phyloP scores from a whole-genome alignment of 1,140 invertebrate genomes.

The Macrotrachela quadricornifera region DNA sequence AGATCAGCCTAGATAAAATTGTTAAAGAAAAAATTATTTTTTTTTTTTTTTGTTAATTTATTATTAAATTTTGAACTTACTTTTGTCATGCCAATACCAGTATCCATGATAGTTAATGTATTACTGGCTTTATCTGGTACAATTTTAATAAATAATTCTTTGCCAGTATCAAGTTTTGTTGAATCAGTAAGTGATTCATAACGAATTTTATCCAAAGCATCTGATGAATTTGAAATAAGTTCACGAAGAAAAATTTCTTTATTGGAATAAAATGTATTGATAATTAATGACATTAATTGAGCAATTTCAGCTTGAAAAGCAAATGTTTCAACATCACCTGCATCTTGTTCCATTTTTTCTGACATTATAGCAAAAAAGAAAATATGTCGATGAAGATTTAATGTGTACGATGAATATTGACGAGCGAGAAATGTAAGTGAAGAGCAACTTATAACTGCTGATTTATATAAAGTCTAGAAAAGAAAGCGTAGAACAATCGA shows the following conservation, averaged over 20 bases:
- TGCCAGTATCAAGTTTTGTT: slow-evolving; percentile 54
- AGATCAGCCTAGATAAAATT: slow-evolving; percentile 44
- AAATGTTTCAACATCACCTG: slow-evolving; percentile 30
- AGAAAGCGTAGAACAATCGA: too few species aligned
- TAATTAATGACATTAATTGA: slow-evolving; percentile 80
- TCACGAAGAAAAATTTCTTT: slow-evolving; percentile 98
- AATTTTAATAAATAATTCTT: slow-evolving; percentile 72
- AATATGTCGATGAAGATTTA: too few species aligned
- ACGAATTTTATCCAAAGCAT: slow-evolving; percentile 45
- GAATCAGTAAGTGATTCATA: slow-evolving; percentile 78
- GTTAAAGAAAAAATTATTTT: too few species aligned
- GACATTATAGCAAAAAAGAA: too few species aligned
- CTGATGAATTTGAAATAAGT: slow-evolving; percentile 70
- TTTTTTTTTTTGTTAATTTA: too few species aligned
- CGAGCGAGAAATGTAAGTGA: too few species aligned
- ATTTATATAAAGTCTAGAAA: too few species aligned
- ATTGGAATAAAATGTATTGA: slow-evolving; percentile 99
- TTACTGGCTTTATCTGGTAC: slow-evolving; percentile 68
- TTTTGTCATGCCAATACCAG: slow-evolving; percentile 80
- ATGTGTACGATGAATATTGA: too few species aligned
- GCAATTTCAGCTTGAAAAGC: slow-evolving; percentile 84
- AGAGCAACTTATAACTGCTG: too few species aligned
- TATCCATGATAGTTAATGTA: slow-evolving; percentile 70
- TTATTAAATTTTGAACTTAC: too few species aligned
- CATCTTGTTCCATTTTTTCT: too few species aligned